phyloP scores from a whole-genome alignment of 1,140 invertebrate species.

The Magallana angulata region DNA sequence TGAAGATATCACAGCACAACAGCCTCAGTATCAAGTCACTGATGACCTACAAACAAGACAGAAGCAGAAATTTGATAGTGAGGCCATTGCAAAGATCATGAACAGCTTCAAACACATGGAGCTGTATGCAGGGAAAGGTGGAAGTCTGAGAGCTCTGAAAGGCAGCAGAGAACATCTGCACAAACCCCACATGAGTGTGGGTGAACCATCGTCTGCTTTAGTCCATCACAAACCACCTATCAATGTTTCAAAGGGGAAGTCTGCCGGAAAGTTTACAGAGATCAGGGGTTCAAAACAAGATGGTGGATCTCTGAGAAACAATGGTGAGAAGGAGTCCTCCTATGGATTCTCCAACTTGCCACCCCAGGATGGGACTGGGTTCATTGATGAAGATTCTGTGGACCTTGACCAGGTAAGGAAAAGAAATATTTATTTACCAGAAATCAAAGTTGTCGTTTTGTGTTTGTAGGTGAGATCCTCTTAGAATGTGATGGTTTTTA shows the following conservation, averaged over 20 bases:
- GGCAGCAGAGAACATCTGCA: not conserved
- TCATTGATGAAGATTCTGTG: not conserved
- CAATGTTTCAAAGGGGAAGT: slow-evolving; percentile 48
- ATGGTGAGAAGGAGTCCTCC: not conserved
- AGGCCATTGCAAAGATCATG: slow-evolving; percentile 70
- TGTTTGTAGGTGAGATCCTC: too few relatives aligned
- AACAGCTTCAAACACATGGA: slow-evolving; percentile 74
- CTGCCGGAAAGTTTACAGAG: slow-evolving; percentile 65
- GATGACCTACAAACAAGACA: slow-evolving; percentile 63
- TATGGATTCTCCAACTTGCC: not conserved
- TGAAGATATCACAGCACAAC: slow-evolving; percentile 52
- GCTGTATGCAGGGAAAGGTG: slow-evolving; percentile 66
- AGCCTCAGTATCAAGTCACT: slow-evolving; percentile 46
- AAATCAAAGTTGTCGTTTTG: too few relatives aligned
- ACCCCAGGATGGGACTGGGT: not conserved
- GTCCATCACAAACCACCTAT: slow-evolving; percentile 38
- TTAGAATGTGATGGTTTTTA: too few relatives aligned
- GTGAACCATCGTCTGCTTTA: slow-evolving; percentile 41
- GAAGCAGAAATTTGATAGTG: slow-evolving; percentile 67
- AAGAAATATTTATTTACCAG: not conserved
- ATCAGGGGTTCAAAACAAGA: slow-evolving; percentile 51
- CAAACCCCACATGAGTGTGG: slow-evolving; percentile 53
- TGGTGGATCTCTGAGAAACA: not conserved
- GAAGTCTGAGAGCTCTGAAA: slow-evolving; percentile 44
- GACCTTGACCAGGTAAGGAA: not conserved